Base-by-base conservation (phyloP, 1,140 invertebrate genomes). In the Drosophila athabasca region DNA sequence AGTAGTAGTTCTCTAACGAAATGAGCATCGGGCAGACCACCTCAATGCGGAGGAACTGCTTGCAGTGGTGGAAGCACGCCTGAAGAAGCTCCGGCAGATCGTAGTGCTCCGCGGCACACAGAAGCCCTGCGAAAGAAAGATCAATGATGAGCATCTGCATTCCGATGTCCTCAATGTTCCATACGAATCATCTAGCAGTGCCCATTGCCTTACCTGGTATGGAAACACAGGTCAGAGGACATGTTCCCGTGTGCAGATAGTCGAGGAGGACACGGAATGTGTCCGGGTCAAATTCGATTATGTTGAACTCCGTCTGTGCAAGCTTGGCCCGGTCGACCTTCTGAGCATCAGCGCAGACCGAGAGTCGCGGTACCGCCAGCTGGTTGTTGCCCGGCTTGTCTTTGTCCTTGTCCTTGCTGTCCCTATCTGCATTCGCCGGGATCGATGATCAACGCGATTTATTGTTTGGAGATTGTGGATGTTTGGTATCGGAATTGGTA, bases 1-100 rank as follows among this genome's bases (percentile, higher is more conserved):
- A 98, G 91, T 97, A 98, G 92, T 98, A 98, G 92, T 98, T 98
- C 91, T 98, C 97, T 76, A 98, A 93, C 22, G 96, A 96, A 92
- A 96, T 96, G 24, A 98, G 93, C 97, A 98, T 98, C 51, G 95
- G 95, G 92, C 97, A 98, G 8, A 97, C 97, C 76, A 98, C 96
- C 92, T 98, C 97, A 85, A 98, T 97, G 55, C 97, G 93, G 2
- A 98, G 93, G 90, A 97, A 97, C 85, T 98, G 97, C 91, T 98
- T 98, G 57, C 97, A 97, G 84, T 98, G 97, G 91, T 98, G 97
- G 92, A 98, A 98, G 92, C 97, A 98, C 0, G 97, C 97, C 90
- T 98, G 97, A 26, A 98, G 93, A 19, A 98, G 93, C 91, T 98
- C 97, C 0, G 97, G 97, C 39, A 98, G 92, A 92, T 98, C 97